Evolutionary conservation across 2,888 invertebrate genomes (phyloP).

Genomic region (Epinotia demarniana): DNA sequence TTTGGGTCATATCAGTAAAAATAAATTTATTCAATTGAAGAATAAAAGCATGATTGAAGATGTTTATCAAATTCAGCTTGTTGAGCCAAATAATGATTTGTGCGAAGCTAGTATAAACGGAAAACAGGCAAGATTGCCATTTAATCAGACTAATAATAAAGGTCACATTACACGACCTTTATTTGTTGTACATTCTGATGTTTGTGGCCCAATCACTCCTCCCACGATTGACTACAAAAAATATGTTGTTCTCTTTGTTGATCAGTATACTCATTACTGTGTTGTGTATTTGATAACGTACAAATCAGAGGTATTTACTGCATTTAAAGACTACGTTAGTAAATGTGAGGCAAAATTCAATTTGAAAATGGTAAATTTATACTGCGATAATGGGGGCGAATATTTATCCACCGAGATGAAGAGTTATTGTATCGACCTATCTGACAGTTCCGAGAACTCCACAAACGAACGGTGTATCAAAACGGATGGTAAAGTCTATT

Average conservation of each 20-base stretch:
- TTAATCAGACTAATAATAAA: constrained; percentile 52
- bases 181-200: constrained; percentile 58
- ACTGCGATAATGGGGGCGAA: not conserved
- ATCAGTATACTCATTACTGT: constrained; percentile 60
- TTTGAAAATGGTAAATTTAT: not conserved
- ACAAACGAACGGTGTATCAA: no score
- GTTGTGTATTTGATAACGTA: constrained; percentile 56
- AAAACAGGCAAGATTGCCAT: constrained; percentile 61
- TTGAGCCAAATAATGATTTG: constrained; percentile 49
- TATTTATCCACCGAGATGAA: constrained; percentile 6
- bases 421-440: not conserved
- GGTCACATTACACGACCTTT: constrained; percentile 55
- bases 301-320: constrained; percentile 55
- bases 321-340: constrained; percentile 46
- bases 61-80: constrained; percentile 1
- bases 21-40: not conserved
- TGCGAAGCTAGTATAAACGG: constrained; percentile 62
- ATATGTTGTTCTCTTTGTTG: constrained; percentile 59
- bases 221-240: constrained; percentile 55
- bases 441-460: constrained; percentile 2
- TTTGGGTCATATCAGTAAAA: constrained; percentile 3
- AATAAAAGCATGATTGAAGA: not conserved
- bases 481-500: no score
- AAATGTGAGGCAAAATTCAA: constrained; percentile 7
- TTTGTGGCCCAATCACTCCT: constrained; percentile 59